phyloP scores from a whole-genome alignment of 2,113 vertebrate species.

The Zosterops japonicus region DNA sequence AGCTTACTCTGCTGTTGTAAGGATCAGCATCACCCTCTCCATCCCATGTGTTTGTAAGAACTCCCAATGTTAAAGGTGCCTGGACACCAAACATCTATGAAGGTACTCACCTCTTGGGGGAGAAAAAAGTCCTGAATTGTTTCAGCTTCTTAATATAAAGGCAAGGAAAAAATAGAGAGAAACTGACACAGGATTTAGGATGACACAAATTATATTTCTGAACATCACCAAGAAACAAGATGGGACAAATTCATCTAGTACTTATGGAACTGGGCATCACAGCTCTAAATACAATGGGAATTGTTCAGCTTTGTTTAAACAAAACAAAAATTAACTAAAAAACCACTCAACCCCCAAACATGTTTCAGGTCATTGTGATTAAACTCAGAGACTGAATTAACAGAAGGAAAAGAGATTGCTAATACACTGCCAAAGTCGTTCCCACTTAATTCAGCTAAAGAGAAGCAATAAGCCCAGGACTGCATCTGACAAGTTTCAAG shows the following conservation, averaged over 20 bases:
- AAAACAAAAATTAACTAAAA: constrained; percentile 23
- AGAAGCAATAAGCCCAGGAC: constrained; percentile 47
- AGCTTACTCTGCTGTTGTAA: background rate
- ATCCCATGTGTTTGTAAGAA: background rate
- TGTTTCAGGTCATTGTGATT: constrained; percentile 7
- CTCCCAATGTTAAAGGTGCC: background rate
- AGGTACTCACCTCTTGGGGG: background rate
- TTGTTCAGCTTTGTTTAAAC: constrained; percentile 45
- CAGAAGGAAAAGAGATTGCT: constrained; percentile 14
- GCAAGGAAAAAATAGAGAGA: background rate
- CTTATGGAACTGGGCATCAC: constrained; percentile 28
- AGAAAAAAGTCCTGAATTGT: background rate
- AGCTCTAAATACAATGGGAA: constrained; percentile 60
- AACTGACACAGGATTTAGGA: background rate
- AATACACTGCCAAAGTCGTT: background rate
- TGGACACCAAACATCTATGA: background rate
- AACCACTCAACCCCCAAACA: constrained; percentile 26
- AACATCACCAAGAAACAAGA: constrained; percentile 59
- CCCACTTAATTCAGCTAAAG: constrained; percentile 1
- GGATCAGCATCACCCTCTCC: background rate
- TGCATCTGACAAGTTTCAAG: constrained; percentile 2
- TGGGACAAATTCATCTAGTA: constrained; percentile 55
- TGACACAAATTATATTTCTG: constrained; percentile 70
- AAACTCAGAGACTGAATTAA: constrained; percentile 37
- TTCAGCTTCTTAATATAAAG: background rate